These are phyloP conservation scores for Remorina albescens DNA, from an alignment of 2,797 vertebrate species.

Conservation along the genomic window DNA sequence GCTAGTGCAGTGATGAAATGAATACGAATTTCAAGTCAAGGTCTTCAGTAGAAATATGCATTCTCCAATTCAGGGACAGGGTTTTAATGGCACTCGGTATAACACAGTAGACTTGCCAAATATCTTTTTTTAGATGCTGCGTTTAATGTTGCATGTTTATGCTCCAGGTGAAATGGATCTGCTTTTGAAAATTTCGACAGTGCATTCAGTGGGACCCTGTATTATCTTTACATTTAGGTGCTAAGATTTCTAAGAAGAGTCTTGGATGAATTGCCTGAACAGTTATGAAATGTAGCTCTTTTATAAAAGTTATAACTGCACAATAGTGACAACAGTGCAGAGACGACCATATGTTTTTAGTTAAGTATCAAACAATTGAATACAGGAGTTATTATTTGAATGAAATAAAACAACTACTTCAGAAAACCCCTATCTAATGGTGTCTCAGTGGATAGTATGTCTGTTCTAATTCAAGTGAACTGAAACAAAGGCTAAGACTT, in stretches of 20 bases:
- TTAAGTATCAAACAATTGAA: slow-evolving; percentile 15
- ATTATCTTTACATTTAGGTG: slow-evolving; percentile 2
- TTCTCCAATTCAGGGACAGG: too few relatives aligned
- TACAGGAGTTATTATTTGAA: slow-evolving; percentile 10
- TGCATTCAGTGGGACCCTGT: not conserved
- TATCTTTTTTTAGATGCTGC: too few relatives aligned
- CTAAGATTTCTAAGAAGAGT: slow-evolving; percentile 3
- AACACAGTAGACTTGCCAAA: too few relatives aligned
- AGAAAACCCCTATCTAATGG: not conserved
- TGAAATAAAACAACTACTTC: not conserved
- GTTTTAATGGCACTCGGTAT: too few relatives aligned
- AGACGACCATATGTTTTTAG: slow-evolving; percentile 34
- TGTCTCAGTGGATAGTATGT: not conserved
- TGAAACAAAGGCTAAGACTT: too few relatives aligned
- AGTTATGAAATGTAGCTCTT: not conserved
- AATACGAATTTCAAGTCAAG: too few relatives aligned
- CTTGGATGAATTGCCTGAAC: slow-evolving; percentile 8
- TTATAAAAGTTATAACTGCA: slow-evolving; percentile 2
- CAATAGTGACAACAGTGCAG: slow-evolving; percentile 14
- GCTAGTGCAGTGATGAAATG: too few relatives aligned
- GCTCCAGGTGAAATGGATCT: not conserved
- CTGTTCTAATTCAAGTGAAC: too few relatives aligned
- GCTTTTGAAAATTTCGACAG: not conserved
- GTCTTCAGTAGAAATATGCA: too few relatives aligned
- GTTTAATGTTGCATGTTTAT: not conserved